Evolutionary conservation across 2,113 vertebrate species (phyloP).

Genomic region (Protobothrops mucrosquamatus): DNA sequence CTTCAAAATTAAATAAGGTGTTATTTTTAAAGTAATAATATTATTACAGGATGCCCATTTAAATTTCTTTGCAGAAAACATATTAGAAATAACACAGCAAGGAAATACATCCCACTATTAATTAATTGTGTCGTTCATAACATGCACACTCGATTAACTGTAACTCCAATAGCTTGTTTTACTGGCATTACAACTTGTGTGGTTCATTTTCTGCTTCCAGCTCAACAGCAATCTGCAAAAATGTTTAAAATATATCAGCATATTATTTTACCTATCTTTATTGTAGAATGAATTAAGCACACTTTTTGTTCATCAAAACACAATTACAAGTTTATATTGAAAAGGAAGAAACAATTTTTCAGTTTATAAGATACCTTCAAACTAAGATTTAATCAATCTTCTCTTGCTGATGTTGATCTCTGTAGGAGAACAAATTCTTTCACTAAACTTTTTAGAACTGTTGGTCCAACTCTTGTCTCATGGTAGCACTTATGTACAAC

Average conservation of each 20-base stretch:
- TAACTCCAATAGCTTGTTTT: constrained; percentile 39
- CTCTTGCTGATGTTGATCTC: not conserved
- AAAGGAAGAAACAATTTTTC: constrained; percentile 28
- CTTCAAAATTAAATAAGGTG: not conserved
- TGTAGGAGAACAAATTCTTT: not conserved
- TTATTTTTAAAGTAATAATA: not conserved
- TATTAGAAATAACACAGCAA: constrained; percentile 5
- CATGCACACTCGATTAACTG: constrained; percentile 30
- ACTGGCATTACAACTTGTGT: constrained; percentile 17
- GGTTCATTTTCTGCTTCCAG: not conserved
- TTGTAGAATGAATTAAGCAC: not conserved
- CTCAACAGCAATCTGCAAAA: not conserved
- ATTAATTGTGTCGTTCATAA: constrained; percentile 46
- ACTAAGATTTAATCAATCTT: not conserved
- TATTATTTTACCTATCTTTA: not conserved
- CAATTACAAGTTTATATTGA: constrained; percentile 40
- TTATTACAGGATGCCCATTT: not conserved
- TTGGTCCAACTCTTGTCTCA: not conserved
- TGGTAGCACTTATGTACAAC: not conserved
- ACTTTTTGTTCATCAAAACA: not conserved
- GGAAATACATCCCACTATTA: constrained; percentile 33
- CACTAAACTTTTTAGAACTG: not conserved
- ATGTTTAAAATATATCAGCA: not conserved
- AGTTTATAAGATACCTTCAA: constrained; percentile 10
- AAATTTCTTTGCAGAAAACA: not conserved